These are phyloP conservation scores for Acinonyx jubatus DNA, from an alignment of 2,113 vertebrate genomes.

Conservation along the genomic window DNA sequence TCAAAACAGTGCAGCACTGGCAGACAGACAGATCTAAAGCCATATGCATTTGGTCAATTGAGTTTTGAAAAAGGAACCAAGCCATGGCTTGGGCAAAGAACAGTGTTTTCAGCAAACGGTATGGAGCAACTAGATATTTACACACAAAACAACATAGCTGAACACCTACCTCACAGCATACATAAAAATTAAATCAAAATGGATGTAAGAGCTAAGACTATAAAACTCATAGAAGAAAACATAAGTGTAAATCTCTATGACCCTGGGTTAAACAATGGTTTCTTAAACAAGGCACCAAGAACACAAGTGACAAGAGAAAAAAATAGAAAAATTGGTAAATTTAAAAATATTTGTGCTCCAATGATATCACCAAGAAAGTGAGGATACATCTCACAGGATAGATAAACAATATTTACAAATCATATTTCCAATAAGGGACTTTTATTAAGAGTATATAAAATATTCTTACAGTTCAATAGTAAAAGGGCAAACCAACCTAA, in stretches of 20 bases:
- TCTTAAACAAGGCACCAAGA: background rate
- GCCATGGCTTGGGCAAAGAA: background rate
- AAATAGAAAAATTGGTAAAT: background rate
- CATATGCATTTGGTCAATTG: background rate
- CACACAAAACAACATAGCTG: background rate
- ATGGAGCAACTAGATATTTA: background rate
- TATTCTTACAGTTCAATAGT: background rate
- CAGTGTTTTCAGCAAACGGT: background rate
- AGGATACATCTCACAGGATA: background rate
- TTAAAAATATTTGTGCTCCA: background rate
- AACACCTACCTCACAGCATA: background rate
- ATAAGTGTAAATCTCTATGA: background rate
- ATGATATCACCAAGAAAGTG: background rate
- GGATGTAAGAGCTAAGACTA: background rate
- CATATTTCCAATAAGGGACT: background rate
- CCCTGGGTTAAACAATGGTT: background rate
- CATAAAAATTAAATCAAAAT: constrained; percentile 22
- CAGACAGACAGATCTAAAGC: background rate
- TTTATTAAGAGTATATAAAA: background rate
- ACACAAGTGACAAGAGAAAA: background rate
- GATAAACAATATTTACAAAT: background rate
- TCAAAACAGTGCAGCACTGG: background rate
- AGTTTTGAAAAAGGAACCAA: background rate
- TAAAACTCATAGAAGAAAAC: background rate
- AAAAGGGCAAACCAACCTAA: background rate